Evolutionary conservation across 2,888 invertebrate species (phyloP).

Genomic region (Pachycephus smyrnensis): DNA sequence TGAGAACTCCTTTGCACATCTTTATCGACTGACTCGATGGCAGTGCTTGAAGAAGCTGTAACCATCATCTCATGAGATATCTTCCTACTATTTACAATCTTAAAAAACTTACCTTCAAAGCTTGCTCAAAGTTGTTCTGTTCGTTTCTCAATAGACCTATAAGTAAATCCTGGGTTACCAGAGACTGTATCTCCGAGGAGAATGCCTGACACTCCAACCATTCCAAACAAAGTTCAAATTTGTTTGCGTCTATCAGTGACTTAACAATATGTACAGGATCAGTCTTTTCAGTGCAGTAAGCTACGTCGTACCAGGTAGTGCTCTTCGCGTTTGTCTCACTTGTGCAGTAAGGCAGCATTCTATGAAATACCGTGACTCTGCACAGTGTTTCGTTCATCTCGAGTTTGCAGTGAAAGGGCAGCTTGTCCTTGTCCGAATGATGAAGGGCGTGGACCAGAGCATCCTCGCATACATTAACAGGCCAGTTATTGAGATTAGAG

Average conservation of each 20-base stretch:
- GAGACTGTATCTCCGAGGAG: conserved; percentile 70
- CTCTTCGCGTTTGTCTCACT: conserved; percentile 32
- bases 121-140: conserved; percentile 52
- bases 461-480: conserved; percentile 50
- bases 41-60: conserved; percentile 73
- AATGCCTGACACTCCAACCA: conserved; percentile 77
- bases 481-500: conserved; percentile 54
- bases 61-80: conserved; percentile 46
- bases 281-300: conserved; percentile 60
- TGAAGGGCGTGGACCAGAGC: conserved; percentile 51
- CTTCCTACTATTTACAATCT: not conserved
- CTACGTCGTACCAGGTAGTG: conserved; percentile 53
- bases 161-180: conserved; percentile 70
- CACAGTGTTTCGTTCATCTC: conserved; percentile 53
- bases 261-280: conserved; percentile 71
- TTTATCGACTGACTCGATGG: conserved; percentile 72
- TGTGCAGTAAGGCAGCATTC: conserved; percentile 55
- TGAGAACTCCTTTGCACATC: conserved; percentile 75
- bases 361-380: conserved; percentile 54
- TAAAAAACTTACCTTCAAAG: conserved; percentile 46
- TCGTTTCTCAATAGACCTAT: conserved; percentile 72
- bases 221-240: conserved; percentile 76
- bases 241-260: conserved; percentile 70
- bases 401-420: conserved; percentile 49
- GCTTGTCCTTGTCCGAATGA: conserved; percentile 44